A percentile compares a stretch with the other conserved stretches of the same genome.
Evolutionary conservation across 2,888 invertebrate genomes (phyloP).

Genomic region (Thysanoteuthis rhombus): DNA sequence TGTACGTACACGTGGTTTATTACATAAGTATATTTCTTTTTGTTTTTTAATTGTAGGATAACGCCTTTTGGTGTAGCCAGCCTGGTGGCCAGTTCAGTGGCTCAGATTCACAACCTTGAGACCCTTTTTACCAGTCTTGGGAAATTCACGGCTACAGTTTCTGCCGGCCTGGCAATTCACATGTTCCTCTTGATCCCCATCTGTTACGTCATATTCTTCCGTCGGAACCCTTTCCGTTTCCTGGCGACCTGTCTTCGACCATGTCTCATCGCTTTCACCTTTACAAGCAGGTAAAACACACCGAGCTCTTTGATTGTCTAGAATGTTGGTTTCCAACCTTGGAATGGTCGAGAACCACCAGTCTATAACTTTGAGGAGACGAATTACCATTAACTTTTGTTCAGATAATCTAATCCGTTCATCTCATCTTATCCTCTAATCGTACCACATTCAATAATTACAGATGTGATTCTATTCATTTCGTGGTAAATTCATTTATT

Average conservation of each 20-base stretch:
- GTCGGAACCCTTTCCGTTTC: conserved; percentile 49
- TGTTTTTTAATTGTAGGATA: conserved; percentile 40
- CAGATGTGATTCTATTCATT: too few relatives aligned
- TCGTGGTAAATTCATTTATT: too few relatives aligned
- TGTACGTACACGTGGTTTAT: too few relatives aligned
- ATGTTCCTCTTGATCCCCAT: conserved; percentile 47
- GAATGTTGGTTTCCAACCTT: neutral
- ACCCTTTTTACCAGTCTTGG: conserved; percentile 47
- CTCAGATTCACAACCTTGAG: conserved; percentile 40
- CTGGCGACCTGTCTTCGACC: conserved; percentile 42
- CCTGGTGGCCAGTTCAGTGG: conserved; percentile 49
- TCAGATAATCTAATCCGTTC: too few relatives aligned
- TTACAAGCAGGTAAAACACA: conserved; percentile 55
- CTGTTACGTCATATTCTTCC: conserved; percentile 42
- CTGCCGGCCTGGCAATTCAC: conserved; percentile 45
- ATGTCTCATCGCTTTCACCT: conserved; percentile 54
- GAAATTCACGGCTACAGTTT: conserved; percentile 47
- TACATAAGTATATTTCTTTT: too few relatives aligned
- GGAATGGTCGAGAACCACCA: too few relatives aligned
- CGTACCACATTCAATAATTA: too few relatives aligned
- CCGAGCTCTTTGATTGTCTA: neutral
- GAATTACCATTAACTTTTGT: too few relatives aligned
- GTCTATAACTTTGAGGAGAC: too few relatives aligned
- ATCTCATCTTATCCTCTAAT: too few relatives aligned
- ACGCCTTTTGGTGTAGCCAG: conserved; percentile 55